Evolutionary conservation across 2,888 invertebrate genomes (phyloP), one percentile per base, ranked within the genome.

Genomic region (Melitaea athalia): DNA sequence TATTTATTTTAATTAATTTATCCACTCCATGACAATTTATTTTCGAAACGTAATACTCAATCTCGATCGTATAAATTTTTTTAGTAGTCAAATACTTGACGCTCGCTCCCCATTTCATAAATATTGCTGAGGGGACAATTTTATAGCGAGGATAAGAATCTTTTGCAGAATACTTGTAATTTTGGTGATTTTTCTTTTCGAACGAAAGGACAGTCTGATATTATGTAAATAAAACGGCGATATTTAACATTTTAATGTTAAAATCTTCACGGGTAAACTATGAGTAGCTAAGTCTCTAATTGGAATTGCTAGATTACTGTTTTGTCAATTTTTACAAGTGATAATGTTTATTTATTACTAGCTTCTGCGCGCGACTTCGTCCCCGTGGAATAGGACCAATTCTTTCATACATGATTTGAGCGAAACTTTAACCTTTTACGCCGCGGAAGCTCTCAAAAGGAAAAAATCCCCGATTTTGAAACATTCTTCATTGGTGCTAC

Each of bases 161-260:
- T 82, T 76, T 69, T 79, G 83, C 85, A 84, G 85, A 89, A 88
- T 86, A 81, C 80, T 84, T 86, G 88, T 85, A 85, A 87, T 88
- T 87, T 87, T 80, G 78, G 78, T 76, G 75, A 85, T 84, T 83
- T 83, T 79, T 84, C 82, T 84, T 81, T 80, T 75, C 75, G 68
- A 76, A 57, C 71, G 71, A 63, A 64, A 69, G 55, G 49, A 33
- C 14, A 42, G 63, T 55, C 47, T 53, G 55, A 31, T 57, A 43
- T 63, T 63, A 49, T 63, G 55, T 43, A 67, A 67, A 67, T 67
- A 67, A 24, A 24, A 55, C 17, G 49, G n/a, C n/a, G 57, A 15
- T 0, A 7, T 57, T 57, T 15, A 42, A 57, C 42, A 42, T 38
- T 57, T 57, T 42, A 55, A 33, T 31, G 24, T 52, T 12, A 12